A percentile compares a stretch with the other conserved stretches of the same genome.
Evolutionary conservation across 1,140 invertebrate genomes (phyloP).

Genomic region (Listronotus bonariensis): DNA sequence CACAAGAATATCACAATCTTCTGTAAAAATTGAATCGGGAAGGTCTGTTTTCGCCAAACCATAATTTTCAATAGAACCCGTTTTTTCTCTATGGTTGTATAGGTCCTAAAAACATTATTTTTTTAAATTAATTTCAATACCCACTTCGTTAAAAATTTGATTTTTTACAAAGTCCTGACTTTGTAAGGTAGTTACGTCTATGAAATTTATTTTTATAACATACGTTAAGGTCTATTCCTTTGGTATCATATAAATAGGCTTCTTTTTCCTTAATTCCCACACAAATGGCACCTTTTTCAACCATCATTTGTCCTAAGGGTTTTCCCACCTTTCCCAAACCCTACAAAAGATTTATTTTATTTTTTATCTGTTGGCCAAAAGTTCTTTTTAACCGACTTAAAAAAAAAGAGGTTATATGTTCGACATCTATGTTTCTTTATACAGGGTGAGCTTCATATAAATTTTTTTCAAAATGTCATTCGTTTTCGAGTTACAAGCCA

Average conservation of each 20-base stretch:
- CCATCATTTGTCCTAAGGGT: slow-evolving; percentile 76
- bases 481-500: no score
- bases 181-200: no score
- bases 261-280: slow-evolving; percentile 81
- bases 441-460: no score
- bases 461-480: no score
- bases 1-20: slow-evolving; percentile 86
- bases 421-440: no score
- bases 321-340: slow-evolving; percentile 90
- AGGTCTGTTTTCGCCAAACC: slow-evolving; percentile 71
- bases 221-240: slow-evolving; percentile 81
- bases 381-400: no score
- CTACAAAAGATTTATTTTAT: slow-evolving; percentile 66
- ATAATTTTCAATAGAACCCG: slow-evolving; percentile 74
- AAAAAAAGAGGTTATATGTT: no score
- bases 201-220: slow-evolving; percentile 1
- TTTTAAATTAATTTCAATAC: no score
- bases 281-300: slow-evolving; percentile 77
- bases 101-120: slow-evolving; percentile 56
- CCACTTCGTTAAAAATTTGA: no score
- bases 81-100: slow-evolving; percentile 60
- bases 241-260: slow-evolving; percentile 70
- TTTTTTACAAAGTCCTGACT: no score
- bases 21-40: slow-evolving; percentile 67
- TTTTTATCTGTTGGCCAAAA: slow-evolving; percentile 35